Evolutionary conservation across 2,888 invertebrate genomes (phyloP).

Genomic region (Caenorhabditis sulstoni): DNA sequence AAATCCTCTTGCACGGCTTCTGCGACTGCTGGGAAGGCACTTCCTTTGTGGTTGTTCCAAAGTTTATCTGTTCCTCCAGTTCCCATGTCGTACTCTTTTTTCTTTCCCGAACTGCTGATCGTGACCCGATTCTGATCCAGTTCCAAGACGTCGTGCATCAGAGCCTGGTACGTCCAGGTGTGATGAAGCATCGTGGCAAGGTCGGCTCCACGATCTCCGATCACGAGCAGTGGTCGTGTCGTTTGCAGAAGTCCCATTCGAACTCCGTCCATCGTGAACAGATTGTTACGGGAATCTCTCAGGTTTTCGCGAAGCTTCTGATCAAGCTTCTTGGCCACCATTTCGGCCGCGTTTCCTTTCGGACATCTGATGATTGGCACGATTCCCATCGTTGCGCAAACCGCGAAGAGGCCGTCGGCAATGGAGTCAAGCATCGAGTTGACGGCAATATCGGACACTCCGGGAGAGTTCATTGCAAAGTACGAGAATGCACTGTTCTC

Average conservation of each 20-base stretch:
- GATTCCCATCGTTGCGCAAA: conserved; percentile 95
- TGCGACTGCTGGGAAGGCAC: conserved; percentile 87
- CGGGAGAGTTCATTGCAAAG: conserved; percentile 77
- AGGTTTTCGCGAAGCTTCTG: conserved; percentile 97
- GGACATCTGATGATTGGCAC: conserved; percentile 94
- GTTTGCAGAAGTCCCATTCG: conserved; percentile 83
- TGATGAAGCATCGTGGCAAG: conserved; percentile 98
- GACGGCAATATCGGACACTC: conserved; percentile 89
- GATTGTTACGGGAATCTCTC: conserved; percentile 95
- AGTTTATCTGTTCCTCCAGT: conserved; percentile 87
- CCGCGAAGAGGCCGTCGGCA: conserved; percentile 96
- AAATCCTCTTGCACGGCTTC: conserved; percentile 98
- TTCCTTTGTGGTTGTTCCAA: conserved; percentile 92
- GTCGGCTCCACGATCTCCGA: conserved; percentile 71
- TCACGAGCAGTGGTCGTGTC: conserved; percentile 68
- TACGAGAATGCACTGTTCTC: conserved; percentile 93
- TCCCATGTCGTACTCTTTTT: conserved; percentile 90
- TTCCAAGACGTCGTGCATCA: conserved; percentile 96
- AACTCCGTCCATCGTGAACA: conserved; percentile 86
- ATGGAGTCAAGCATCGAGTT: conserved; percentile 93
- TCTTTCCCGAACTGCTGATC: conserved; percentile 87
- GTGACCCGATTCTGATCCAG: conserved; percentile 90
- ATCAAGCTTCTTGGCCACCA: conserved; percentile 94
- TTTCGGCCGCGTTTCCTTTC: conserved; percentile 96
- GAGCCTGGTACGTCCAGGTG: conserved; percentile 99